Evolutionary conservation across 1,140 invertebrate species (phyloP).

Genomic region (Sesamia nonagrioides): DNA sequence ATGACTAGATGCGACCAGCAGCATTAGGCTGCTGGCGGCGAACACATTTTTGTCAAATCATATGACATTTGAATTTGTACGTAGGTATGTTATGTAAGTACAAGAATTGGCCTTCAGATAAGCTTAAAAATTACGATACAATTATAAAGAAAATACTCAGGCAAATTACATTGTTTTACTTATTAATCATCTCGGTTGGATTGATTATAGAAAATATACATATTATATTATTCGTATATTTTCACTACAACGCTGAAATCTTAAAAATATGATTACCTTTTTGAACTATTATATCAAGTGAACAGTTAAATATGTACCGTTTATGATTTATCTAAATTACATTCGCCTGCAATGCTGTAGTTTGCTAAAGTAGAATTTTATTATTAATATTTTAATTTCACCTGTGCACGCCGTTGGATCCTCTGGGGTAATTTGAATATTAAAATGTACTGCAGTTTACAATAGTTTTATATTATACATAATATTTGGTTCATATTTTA

Average conservation of each 20-base stretch:
- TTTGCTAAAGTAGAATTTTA: not conserved
- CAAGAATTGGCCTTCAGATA: too few species aligned
- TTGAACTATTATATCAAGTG: not conserved
- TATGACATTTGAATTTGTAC: too few species aligned
- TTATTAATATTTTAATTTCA: not conserved
- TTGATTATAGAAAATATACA: not conserved
- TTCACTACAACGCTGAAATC: not conserved
- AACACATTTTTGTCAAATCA: too few species aligned
- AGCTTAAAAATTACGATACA: too few species aligned
- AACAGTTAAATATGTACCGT: not conserved
- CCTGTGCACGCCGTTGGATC: not conserved
- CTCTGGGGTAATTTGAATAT: not conserved
- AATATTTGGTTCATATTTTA: too few species aligned
- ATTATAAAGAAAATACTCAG: too few species aligned
- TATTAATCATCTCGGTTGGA: not conserved
- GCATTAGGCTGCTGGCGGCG: too few species aligned
- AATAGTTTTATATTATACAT: too few species aligned
- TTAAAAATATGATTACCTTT: not conserved
- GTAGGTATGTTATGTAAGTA: too few species aligned
- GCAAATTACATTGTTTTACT: too few species aligned
- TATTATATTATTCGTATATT: not conserved
- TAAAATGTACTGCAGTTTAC: not conserved
- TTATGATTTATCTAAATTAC: conserved; percentile 9
- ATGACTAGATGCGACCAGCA: too few species aligned
- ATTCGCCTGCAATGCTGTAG: conserved; percentile 28